Conservation (phyloP, 2,888 invertebrate genomes). For the Linhomoeus sp. region DNA sequence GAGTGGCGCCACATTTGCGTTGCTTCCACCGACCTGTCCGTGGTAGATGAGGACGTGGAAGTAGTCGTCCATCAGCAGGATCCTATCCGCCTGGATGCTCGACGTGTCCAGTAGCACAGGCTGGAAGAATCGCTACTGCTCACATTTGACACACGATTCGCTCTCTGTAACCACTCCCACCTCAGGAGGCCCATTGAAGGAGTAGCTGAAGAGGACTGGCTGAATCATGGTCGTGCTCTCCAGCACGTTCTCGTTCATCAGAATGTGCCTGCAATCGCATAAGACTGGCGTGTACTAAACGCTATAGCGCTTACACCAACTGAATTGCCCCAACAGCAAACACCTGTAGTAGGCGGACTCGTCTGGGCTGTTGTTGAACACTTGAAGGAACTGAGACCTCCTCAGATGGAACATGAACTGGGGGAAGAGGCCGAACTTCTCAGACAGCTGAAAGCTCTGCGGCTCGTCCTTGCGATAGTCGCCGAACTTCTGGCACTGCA, state of each 20-base stretch:
- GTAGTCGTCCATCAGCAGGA: conserved; percentile 97
- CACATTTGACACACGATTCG: too few species aligned
- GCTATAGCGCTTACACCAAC: too few species aligned
- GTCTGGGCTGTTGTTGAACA: conserved; percentile 98
- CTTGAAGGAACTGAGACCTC: conserved; percentile 93
- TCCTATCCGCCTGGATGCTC: conserved; percentile 87
- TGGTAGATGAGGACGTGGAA: conserved; percentile 99
- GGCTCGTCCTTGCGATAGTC: conserved; percentile 95
- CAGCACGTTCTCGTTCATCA: conserved; percentile 87
- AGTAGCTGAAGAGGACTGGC: conserved; percentile 93
- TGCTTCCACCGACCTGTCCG: conserved; percentile 48
- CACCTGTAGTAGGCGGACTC: conserved; percentile 94
- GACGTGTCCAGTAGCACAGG: conserved; percentile 91
- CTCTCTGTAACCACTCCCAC: not conserved
- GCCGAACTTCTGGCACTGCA: conserved; percentile 94
- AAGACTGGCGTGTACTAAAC: too few species aligned
- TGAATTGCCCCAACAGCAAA: too few species aligned
- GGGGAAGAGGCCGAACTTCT: conserved; percentile 92
- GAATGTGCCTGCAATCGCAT: conserved; percentile 55
- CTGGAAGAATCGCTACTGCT: conserved; percentile 9
- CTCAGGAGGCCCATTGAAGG: conserved; percentile 81
- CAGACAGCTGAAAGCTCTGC: conserved; percentile 76
- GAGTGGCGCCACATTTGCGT: too few species aligned
- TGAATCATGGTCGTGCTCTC: conserved; percentile 99
- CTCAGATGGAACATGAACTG: conserved; percentile 99